Conservation (phyloP, 92 coral and sea anemone genomes). For the Anthopleura xanthogrammica region DNA sequence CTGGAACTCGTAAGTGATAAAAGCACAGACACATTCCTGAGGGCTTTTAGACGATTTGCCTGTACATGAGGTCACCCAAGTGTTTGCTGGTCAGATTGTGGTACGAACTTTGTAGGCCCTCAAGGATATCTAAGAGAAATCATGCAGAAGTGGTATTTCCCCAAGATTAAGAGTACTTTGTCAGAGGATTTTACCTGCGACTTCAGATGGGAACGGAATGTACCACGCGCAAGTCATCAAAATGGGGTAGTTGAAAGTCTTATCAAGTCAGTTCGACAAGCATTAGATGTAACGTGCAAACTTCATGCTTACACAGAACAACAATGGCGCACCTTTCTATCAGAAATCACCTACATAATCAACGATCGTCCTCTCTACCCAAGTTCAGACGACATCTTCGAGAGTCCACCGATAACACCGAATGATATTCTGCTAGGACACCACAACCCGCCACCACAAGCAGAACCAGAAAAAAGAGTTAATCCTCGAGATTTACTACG, state of each 20-base stretch:
- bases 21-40: constrained; percentile 27
- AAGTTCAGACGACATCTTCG: constrained; percentile 39
- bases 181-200: no score
- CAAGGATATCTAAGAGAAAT: not conserved
- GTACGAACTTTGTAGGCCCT: constrained; percentile 39
- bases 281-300: constrained; percentile 41
- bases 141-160: no score
- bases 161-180: no score
- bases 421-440: constrained; percentile 44
- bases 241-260: constrained; percentile 55
- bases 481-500: constrained; percentile 38
- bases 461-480: constrained; percentile 26
- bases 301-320: constrained; percentile 45
- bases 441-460: constrained; percentile 43
- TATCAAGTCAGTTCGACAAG: constrained; percentile 49
- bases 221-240: constrained; percentile 18
- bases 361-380: constrained; percentile 59
- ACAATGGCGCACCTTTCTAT: constrained; percentile 55
- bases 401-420: constrained; percentile 41
- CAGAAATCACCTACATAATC: constrained; percentile 46
- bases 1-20: constrained; percentile 33
- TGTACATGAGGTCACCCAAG: constrained; percentile 43
- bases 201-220: no score
- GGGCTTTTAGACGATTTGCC: constrained; percentile 32
- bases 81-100: constrained; percentile 41